A percentile compares a stretch with the other conserved stretches of the same genome.
phyloP scores from a whole-genome alignment of 1,140 invertebrate genomes.

The Polypedilum vanderplanki region DNA sequence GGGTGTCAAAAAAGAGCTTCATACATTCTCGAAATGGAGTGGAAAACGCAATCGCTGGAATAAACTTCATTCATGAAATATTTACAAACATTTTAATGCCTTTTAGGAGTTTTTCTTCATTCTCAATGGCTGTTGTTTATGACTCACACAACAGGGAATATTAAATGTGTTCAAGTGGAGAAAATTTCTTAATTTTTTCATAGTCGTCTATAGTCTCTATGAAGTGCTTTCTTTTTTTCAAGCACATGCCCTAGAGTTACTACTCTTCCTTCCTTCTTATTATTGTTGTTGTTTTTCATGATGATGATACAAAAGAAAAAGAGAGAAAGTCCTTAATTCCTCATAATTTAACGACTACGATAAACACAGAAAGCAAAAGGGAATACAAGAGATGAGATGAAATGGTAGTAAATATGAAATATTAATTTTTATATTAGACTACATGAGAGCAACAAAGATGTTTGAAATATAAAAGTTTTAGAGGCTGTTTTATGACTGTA shows the following conservation, averaged over 20 bases:
- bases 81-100: constrained; percentile 17
- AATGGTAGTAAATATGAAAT: constrained; percentile 22
- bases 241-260: background rate
- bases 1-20: background rate
- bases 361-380: background rate
- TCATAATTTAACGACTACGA: constrained; percentile 27
- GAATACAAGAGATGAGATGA: background rate
- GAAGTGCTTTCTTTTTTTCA: background rate
- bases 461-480: background rate
- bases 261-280: background rate
- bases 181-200: background rate
- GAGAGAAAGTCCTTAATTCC: constrained; percentile 21
- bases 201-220: background rate
- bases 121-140: background rate
- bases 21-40: constrained; percentile 6
- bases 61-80: constrained; percentile 10
- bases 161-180: constrained; percentile 22
- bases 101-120: constrained; percentile 17
- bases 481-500: no score
- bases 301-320: constrained; percentile 1
- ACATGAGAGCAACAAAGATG: background rate
- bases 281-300: background rate
- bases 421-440: constrained; percentile 29
- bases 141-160: constrained; percentile 14
- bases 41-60: constrained; percentile 16